A percentile compares a stretch with the other conserved stretches of the same genome.
phyloP scores from a whole-genome alignment of 2,888 invertebrate species.

The Harpalus rufipes region DNA sequence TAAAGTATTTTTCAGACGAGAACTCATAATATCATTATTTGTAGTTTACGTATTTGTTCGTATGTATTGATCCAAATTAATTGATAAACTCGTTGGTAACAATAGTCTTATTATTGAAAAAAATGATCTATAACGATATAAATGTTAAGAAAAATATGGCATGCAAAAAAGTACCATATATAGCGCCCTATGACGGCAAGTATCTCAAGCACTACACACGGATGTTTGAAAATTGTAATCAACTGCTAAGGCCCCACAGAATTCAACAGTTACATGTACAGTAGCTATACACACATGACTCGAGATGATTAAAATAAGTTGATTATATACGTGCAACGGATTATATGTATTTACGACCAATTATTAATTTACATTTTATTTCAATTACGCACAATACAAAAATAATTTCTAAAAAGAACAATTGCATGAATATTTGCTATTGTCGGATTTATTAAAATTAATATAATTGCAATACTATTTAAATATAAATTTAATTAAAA shows the following conservation, averaged over 20 bases:
- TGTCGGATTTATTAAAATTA: slow-evolving; percentile 18
- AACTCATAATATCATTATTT: too few species aligned
- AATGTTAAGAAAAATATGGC: slow-evolving; percentile 1
- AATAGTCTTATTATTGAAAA: not conserved
- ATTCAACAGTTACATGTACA: slow-evolving; percentile 62
- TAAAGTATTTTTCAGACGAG: too few species aligned
- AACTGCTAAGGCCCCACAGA: slow-evolving; percentile 66
- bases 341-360: slow-evolving; percentile 1
- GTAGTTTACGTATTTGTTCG: too few species aligned
- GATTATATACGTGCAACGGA: slow-evolving; percentile 2
- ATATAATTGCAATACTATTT: not conserved
- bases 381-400: slow-evolving; percentile 1
- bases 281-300: slow-evolving; percentile 60
- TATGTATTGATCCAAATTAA: too few species aligned
- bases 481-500: not conserved
- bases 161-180: not conserved
- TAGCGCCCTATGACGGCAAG: slow-evolving; percentile 10
- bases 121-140: not conserved
- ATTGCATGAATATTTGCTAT: not conserved
- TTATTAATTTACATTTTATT: not conserved
- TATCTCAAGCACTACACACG: slow-evolving; percentile 53
- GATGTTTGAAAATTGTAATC: slow-evolving; percentile 55
- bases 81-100: too few species aligned
- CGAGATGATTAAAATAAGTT: slow-evolving; percentile 12
- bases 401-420: slow-evolving; percentile 2